Base-by-base conservation (phyloP, 2,113 vertebrate genomes). In the Amphiprion percula region DNA sequence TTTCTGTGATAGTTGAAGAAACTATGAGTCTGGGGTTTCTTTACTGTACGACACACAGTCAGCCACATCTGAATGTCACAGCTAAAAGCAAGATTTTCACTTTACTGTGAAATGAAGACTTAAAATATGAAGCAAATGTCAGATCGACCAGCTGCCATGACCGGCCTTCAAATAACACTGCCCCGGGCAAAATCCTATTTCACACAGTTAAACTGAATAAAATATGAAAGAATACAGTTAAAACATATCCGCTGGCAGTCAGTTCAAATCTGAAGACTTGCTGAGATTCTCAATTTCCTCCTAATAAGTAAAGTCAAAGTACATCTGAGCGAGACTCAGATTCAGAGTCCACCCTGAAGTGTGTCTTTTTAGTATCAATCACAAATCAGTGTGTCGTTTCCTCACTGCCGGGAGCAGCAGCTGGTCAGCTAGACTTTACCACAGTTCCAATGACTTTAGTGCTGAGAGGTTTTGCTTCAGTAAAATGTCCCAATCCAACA, bases 101-200 rank as follows among this genome's bases (percentile, higher is more conserved):
- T 89, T 90, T 85, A 82, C 84, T 80, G 85, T 83, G 85, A 91
- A 91, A 90, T 49, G 72, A 77, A 75, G 56, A 85, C 75, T 89
- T 74, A 60, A 77, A 86, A 87, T 83, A 53, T 75, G 72, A 83
- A 50, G n/a, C 39, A 85, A 83, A 88, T 86, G 86, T 84, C 82
- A 83, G 68, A 75, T 65, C 47, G 41, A 77, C 59, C 59, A 53
- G 77, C 76, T 61, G 76, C 80, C 59, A 28, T 54, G 59, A 86
- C 79, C 77, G 83, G 80, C 69, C 81, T 83, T 90, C 78, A 87
- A 88, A 90, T 59, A 87, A 80, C 75, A 79, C 33, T 59, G 73
- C 82, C 68, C n/a, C 10, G 0, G 80, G 82, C 63, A 44, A 79
- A 56, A 73, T 74, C 65, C 64, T 10, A 24, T 73, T 87, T 84